phyloP scores from a whole-genome alignment of 2,113 vertebrate genomes.

The Eidolon helvum region DNA sequence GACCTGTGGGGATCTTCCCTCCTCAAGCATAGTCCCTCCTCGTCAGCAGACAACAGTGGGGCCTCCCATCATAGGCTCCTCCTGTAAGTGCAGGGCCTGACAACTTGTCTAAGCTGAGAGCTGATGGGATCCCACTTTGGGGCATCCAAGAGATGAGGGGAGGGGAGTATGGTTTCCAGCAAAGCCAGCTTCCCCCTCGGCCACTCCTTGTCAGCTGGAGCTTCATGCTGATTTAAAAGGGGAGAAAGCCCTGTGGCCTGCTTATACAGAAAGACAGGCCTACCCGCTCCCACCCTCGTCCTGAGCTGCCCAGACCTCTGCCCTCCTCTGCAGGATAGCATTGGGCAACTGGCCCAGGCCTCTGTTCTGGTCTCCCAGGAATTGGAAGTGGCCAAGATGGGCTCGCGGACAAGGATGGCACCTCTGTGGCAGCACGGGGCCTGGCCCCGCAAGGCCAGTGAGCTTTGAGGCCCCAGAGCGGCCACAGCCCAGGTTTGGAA shows the following conservation, averaged over 20 bases:
- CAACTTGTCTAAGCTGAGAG: fast-evolving
- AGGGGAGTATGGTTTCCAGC: background rate
- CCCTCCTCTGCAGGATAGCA: background rate
- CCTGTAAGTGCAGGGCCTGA: too few relatives aligned
- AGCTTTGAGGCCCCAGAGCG: background rate
- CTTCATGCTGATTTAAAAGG: background rate
- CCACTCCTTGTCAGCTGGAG: background rate
- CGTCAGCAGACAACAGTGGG: too few relatives aligned
- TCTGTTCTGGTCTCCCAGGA: background rate
- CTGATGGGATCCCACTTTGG: background rate
- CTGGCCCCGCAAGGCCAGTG: background rate
- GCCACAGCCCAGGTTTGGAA: background rate
- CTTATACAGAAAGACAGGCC: background rate
- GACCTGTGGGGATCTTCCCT: background rate
- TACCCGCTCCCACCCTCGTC: background rate
- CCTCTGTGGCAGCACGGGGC: background rate
- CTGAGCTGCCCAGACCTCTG: background rate
- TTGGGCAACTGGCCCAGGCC: background rate
- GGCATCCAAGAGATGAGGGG: fast-evolving
- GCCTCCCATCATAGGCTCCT: background rate
- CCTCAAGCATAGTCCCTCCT: background rate
- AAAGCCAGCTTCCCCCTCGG: background rate
- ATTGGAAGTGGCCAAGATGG: background rate
- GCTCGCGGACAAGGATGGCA: background rate
- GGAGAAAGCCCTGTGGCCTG: background rate